These are phyloP conservation scores for Meda fulgida DNA, from an alignment of 2,797 vertebrate species.

Conservation along the genomic window DNA sequence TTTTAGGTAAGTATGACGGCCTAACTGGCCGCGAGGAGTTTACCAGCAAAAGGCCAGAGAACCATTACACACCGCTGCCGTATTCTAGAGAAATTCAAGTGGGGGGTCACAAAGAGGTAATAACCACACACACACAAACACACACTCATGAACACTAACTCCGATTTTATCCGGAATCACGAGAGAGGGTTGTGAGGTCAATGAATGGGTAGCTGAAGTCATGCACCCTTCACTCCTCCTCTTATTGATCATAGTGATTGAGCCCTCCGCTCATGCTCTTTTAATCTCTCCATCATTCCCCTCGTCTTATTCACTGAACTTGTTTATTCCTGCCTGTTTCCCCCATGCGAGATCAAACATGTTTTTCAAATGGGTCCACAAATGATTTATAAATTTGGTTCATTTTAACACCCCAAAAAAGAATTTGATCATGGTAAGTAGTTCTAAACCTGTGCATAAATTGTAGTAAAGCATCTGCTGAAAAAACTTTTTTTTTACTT, in stretches of 20 bases:
- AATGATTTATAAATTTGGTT: not conserved
- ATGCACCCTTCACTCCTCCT: constrained; percentile 40
- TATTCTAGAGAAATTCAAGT: constrained; percentile 86
- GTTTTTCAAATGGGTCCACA: constrained; percentile 22
- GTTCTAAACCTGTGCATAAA: not conserved
- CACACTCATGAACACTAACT: constrained; percentile 52
- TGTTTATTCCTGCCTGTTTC: not conserved
- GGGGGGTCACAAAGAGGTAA: constrained; percentile 87
- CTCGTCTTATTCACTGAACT: constrained; percentile 9
- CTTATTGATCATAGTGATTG: constrained; percentile 42
- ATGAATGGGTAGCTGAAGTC: constrained; percentile 49
- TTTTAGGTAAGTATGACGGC: constrained; percentile 86
- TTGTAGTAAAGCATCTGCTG: constrained; percentile 26
- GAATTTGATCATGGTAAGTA: not conserved
- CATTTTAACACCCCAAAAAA: not conserved
- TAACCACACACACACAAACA: constrained; percentile 7
- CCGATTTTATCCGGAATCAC: constrained; percentile 36
- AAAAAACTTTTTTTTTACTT: not conserved
- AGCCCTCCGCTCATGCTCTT: constrained; percentile 16
- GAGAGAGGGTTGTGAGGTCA: constrained; percentile 33
- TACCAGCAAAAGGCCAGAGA: constrained; percentile 92
- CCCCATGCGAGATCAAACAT: not conserved
- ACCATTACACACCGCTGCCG: constrained; percentile 89
- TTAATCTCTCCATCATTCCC: constrained; percentile 22
- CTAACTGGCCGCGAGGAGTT: constrained; percentile 89